A percentile compares a stretch with the other conserved stretches of the same genome.
Evolutionary conservation across 2,888 invertebrate genomes (phyloP).

Genomic region (Limnephilus marmoratus): DNA sequence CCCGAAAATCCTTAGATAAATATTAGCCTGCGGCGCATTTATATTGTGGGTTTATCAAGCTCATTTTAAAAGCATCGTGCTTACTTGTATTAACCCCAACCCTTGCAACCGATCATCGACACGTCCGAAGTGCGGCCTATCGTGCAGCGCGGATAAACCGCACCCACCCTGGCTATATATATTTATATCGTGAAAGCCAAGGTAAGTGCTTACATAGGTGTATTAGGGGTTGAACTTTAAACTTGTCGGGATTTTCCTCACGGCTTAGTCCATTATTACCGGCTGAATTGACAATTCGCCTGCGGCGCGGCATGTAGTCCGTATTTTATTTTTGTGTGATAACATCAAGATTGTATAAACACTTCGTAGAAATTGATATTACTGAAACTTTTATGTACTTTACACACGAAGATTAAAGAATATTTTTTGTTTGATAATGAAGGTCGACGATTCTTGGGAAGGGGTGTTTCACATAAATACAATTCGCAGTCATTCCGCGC

Average conservation of each 20-base stretch:
- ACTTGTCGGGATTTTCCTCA: background rate
- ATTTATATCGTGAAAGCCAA: background rate
- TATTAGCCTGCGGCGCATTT: background rate
- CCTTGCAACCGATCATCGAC: background rate
- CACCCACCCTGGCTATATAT: background rate
- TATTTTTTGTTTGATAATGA: background rate
- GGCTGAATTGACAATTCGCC: background rate
- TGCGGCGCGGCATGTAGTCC: background rate
- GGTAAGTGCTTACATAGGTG: background rate
- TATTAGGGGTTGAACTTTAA: background rate
- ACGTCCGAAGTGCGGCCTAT: background rate
- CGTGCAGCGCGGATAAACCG: background rate
- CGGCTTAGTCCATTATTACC: background rate
- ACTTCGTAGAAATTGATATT: background rate
- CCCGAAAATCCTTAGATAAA: background rate
- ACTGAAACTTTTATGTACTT: background rate
- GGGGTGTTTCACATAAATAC: no score
- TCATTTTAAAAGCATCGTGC: background rate
- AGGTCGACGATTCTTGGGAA: no score
- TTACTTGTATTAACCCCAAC: background rate
- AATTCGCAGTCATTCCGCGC: no score
- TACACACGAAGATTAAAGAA: background rate
- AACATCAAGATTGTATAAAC: background rate
- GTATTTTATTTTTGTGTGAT: background rate
- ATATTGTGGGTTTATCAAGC: background rate